Conservation (phyloP, 2,888 invertebrate species). For the Lypha dubia region DNA sequence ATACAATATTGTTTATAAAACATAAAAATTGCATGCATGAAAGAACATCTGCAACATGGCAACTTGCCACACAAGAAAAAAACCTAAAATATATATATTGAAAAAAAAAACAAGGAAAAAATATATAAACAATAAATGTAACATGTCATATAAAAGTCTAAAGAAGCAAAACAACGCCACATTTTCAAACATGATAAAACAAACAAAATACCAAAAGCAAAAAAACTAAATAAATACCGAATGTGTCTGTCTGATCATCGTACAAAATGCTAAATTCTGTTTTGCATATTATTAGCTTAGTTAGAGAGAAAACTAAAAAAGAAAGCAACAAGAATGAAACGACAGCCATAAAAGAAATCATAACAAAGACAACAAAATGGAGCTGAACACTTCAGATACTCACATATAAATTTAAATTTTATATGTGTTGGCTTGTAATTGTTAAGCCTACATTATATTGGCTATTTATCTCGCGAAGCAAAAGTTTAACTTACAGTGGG, state of each 20-base stretch:
- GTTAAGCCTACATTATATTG: slow-evolving; percentile 15
- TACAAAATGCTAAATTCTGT: slow-evolving; percentile 28
- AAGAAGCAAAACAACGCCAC: slow-evolving; percentile 37
- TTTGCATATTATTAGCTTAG: slow-evolving; percentile 57
- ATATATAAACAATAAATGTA: slow-evolving; percentile 52
- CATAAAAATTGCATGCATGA: slow-evolving; percentile 69
- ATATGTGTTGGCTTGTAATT: neutral
- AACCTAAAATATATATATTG: slow-evolving; percentile 27
- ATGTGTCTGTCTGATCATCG: neutral
- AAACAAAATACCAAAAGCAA: neutral
- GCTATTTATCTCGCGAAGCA: slow-evolving; percentile 44
- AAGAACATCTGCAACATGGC: slow-evolving; percentile 64
- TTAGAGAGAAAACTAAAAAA: slow-evolving; percentile 13
- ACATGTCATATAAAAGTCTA: slow-evolving; percentile 62
- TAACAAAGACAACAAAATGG: slow-evolving; percentile 32
- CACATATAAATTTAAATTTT: neutral
- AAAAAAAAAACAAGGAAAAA: slow-evolving; percentile 3
- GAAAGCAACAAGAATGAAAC: too few relatives aligned
- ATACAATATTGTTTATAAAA: slow-evolving; percentile 48
- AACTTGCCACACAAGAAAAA: slow-evolving; percentile 45
- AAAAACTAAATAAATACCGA: neutral
- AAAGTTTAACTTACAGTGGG: slow-evolving; percentile 26
- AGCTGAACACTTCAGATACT: neutral
- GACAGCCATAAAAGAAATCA: slow-evolving; percentile 54
- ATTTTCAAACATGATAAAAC: slow-evolving; percentile 43